Conservation (phyloP, 2,888 invertebrate species). For the Campoplex capitator region DNA sequence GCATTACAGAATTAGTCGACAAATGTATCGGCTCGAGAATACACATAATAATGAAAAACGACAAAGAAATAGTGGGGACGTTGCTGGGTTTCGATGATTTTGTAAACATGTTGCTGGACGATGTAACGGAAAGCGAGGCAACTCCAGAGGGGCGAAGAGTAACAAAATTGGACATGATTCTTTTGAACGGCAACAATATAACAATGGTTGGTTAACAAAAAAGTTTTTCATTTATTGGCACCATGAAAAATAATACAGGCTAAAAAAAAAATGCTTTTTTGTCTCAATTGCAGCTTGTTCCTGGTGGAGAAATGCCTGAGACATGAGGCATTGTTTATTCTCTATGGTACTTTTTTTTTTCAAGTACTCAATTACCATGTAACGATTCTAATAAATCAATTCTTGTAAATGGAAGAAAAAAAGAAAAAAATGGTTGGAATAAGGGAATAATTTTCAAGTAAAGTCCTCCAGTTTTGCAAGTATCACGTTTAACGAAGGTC, state of each 20-base stretch:
- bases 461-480: slow-evolving; percentile 71
- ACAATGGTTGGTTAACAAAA: slow-evolving; percentile 92
- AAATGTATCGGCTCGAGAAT: slow-evolving; percentile 99
- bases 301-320: slow-evolving; percentile 92
- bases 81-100: slow-evolving; percentile 99
- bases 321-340: slow-evolving; percentile 75
- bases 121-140: slow-evolving; percentile 98
- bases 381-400: slow-evolving; percentile 61
- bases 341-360: slow-evolving; percentile 26
- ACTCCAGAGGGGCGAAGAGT: slow-evolving; percentile 98
- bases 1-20: slow-evolving; percentile 94
- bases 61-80: slow-evolving; percentile 99
- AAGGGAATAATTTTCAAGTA: slow-evolving; percentile 17
- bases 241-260: background rate
- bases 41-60: slow-evolving; percentile 99
- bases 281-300: slow-evolving; percentile 89
- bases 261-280: slow-evolving; percentile 48
- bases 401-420: slow-evolving; percentile 48
- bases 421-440: background rate
- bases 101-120: slow-evolving; percentile 99
- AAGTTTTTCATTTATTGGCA: slow-evolving; percentile 3
- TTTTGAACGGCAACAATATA: slow-evolving; percentile 99
- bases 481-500: slow-evolving; percentile 73
- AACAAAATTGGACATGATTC: slow-evolving; percentile 93
- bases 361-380: slow-evolving; percentile 37